Conservation (phyloP, 23 tunicate genomes). For the Ascidia mentula region DNA sequence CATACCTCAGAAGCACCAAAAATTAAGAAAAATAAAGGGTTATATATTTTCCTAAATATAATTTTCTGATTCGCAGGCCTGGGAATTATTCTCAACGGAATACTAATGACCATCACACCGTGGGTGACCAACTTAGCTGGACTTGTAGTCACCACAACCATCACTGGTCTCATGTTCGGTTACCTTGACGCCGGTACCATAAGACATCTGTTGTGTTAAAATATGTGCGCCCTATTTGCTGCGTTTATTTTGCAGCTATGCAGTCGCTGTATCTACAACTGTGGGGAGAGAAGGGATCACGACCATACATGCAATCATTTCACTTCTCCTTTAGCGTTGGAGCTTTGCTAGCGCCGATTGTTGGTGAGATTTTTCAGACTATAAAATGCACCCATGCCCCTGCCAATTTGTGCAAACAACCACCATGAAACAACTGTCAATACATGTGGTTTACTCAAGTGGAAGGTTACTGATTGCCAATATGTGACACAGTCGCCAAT, state of each 20-base stretch:
- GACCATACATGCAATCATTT: constrained; percentile 81
- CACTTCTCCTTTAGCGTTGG: constrained; percentile 88
- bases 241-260: constrained; percentile 24
- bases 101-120: constrained; percentile 65
- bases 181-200: constrained; percentile 73
- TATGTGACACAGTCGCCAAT: too few species aligned
- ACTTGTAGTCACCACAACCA: constrained; percentile 46
- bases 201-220: not conserved
- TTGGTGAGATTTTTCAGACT: constrained; percentile 39
- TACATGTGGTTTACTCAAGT: too few species aligned
- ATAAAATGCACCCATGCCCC: not conserved
- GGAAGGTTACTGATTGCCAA: too few species aligned
- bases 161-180: constrained; percentile 68
- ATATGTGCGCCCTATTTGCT: not conserved
- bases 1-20: too few species aligned
- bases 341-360: constrained; percentile 77
- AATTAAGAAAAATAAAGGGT: not conserved
- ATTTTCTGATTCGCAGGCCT: constrained; percentile 41
- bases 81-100: constrained; percentile 60
- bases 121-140: constrained; percentile 64
- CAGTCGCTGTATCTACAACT: constrained; percentile 67
- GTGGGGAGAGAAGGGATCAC: constrained; percentile 90
- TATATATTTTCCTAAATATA: too few species aligned
- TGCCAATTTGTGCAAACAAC: not conserved
- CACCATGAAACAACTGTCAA: not conserved